Percentiles rank a stretch among this genome's conserved stretches.
These are phyloP conservation scores for Cranoglanis bouderius DNA, from an alignment of 2,113 vertebrate genomes.

Conservation along the genomic window DNA sequence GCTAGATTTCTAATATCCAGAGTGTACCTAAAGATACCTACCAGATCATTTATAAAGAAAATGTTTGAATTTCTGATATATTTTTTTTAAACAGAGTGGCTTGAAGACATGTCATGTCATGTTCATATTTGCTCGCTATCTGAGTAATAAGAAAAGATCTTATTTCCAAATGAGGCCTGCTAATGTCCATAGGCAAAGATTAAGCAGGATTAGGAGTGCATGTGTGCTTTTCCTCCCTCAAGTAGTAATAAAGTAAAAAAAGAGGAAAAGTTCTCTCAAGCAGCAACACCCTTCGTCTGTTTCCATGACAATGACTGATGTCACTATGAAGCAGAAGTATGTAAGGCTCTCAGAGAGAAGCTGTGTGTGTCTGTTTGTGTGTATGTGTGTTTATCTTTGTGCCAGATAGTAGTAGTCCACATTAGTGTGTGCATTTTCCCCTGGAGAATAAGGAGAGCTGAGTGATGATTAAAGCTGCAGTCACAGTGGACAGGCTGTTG, in stretches of 20 bases:
- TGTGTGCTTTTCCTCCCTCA: slow-evolving; percentile 4
- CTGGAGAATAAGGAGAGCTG: background rate
- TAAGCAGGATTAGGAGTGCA: slow-evolving; percentile 14
- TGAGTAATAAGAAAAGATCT: background rate
- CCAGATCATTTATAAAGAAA: background rate
- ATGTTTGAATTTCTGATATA: background rate
- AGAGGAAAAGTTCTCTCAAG: slow-evolving; percentile 41
- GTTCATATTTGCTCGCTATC: background rate
- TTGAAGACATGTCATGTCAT: background rate
- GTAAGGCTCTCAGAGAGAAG: slow-evolving; percentile 29
- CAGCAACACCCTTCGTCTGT: slow-evolving; percentile 65
- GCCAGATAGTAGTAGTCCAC: slow-evolving; percentile 72
- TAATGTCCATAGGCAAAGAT: background rate
- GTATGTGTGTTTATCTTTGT: slow-evolving; percentile 21
- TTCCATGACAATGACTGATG: slow-evolving; percentile 71
- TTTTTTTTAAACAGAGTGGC: background rate
- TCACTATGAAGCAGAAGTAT: slow-evolving; percentile 50
- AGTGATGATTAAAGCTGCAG: slow-evolving; percentile 7
- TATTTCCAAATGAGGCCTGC: background rate
- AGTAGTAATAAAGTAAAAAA: slow-evolving; percentile 46
- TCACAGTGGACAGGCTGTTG: slow-evolving; percentile 2
- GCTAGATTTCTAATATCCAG: background rate
- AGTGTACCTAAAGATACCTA: background rate
- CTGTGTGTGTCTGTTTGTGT: slow-evolving; percentile 19
- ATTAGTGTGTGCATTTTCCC: background rate